Conservation (phyloP, 2,113 vertebrate species). For the Oxyruncus cristatus region DNA sequence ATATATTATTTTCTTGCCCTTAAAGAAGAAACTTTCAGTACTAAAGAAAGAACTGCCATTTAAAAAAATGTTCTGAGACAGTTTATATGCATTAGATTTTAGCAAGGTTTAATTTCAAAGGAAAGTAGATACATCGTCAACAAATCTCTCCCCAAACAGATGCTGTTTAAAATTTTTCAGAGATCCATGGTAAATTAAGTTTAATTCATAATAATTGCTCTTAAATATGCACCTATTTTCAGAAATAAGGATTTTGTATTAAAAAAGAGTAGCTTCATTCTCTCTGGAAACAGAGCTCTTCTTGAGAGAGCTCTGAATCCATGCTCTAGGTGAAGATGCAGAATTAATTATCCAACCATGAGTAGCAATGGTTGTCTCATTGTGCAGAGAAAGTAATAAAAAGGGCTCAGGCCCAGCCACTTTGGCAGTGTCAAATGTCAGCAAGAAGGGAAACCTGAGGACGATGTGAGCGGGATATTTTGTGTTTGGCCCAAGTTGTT, state of each 20-base stretch:
- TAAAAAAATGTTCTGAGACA: background rate
- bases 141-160: background rate
- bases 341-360: background rate
- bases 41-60: conserved; percentile 1
- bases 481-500: background rate
- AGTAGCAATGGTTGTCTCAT: background rate
- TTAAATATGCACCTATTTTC: background rate
- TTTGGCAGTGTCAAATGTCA: background rate
- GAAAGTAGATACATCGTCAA: background rate
- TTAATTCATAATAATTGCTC: background rate
- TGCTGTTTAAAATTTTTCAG: background rate
- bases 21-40: background rate
- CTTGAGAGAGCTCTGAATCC: background rate
- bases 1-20: background rate
- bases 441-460: background rate
- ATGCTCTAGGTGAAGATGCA: background rate
- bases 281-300: background rate
- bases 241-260: background rate
- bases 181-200: background rate
- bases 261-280: background rate
- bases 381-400: background rate
- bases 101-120: background rate
- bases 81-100: background rate
- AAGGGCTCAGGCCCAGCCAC: background rate
- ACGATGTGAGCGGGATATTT: background rate